Conservation (phyloP, 1,140 invertebrate genomes). For the Bombus sylvicola region DNA sequence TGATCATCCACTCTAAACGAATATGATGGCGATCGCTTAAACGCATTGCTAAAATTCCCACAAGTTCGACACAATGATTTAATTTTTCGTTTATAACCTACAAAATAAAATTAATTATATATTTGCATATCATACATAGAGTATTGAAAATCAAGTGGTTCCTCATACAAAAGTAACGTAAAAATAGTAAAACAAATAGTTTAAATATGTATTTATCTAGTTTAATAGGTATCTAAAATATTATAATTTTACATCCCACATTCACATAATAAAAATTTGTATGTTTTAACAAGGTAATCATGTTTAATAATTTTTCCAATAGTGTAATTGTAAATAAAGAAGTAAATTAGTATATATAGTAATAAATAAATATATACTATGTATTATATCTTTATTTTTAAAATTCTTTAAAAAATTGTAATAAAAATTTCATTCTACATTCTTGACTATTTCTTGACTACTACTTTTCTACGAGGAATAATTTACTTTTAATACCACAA, state of each 20-base stretch:
- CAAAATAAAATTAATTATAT: conserved; percentile 64
- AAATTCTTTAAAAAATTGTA: background rate
- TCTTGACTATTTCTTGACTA: background rate
- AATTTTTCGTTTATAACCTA: conserved; percentile 97
- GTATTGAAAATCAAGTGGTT: no score
- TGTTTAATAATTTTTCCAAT: no score
- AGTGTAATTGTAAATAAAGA: no score
- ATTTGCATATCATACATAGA: background rate
- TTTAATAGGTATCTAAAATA: no score
- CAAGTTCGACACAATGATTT: conserved; percentile 95
- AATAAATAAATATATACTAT: no score
- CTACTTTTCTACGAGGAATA: background rate
- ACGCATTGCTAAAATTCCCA: conserved; percentile 93
- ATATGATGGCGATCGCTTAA: conserved; percentile 95
- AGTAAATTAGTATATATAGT: no score
- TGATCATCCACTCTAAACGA: conserved; percentile 98
- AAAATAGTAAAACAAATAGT: no score
- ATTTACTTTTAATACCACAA: background rate
- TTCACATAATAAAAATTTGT: no score
- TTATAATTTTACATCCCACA: no score
- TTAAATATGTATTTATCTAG: no score
- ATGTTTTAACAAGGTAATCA: no score
- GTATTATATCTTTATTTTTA: background rate
- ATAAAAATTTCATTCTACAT: background rate
- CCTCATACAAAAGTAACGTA: no score